These are phyloP conservation scores for Pilophorus perplexus DNA, from an alignment of 2,888 invertebrate species.

Conservation along the genomic window DNA sequence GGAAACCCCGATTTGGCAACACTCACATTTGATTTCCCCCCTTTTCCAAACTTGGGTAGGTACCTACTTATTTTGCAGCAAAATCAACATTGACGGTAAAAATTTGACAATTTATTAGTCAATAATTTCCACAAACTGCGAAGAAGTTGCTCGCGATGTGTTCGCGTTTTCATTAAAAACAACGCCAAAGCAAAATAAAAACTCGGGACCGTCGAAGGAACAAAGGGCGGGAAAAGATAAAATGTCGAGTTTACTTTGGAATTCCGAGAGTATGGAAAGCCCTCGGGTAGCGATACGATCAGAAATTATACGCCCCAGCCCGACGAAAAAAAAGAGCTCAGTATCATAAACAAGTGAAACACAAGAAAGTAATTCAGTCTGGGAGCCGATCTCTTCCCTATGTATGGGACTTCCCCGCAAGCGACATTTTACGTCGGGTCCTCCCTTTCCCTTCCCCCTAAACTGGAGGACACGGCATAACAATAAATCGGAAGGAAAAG, in stretches of 20 bases:
- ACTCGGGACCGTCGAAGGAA: no score
- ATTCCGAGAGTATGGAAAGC: slow-evolving; percentile 7
- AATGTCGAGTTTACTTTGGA: not conserved
- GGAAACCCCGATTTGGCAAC: no score
- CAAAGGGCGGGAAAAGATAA: no score
- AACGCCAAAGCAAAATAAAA: no score
- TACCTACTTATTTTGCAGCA: no score
- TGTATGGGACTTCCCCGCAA: slow-evolving; percentile 3
- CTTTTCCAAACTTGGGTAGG: no score
- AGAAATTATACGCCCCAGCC: slow-evolving; percentile 19
- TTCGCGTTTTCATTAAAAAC: no score
- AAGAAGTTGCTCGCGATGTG: no score
- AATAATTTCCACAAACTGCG: no score
- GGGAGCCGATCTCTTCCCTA: slow-evolving; percentile 2
- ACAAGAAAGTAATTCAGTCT: slow-evolving; percentile 29
- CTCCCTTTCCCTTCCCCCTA: not conserved
- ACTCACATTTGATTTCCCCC: no score
- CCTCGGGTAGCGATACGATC: slow-evolving; percentile 9
- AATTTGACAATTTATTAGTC: no score
- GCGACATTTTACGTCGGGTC: not conserved
- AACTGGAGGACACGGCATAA: slow-evolving; percentile 12
- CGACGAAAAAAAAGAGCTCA: not conserved
- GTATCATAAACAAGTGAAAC: slow-evolving; percentile 32
- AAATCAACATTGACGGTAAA: no score
- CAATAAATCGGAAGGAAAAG: slow-evolving; percentile 26